A percentile compares a stretch with the other conserved stretches of the same genome.
phyloP scores from a whole-genome alignment of 2,113 vertebrate genomes.

The rabbit (Oryctolagus cuniculus) region DNA sequence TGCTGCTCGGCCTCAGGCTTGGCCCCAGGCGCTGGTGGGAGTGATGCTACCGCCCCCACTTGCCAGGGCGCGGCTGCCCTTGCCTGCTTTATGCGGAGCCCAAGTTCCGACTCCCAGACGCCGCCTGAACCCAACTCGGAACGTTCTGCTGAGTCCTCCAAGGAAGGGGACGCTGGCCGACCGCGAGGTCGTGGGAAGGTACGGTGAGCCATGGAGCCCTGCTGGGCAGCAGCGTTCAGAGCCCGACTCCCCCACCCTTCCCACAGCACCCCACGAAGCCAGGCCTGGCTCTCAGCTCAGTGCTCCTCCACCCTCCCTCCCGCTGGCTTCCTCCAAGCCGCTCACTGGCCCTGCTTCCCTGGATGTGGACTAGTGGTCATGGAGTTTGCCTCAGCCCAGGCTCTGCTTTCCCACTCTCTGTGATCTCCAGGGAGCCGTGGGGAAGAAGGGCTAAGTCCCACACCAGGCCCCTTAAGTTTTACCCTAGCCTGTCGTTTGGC shows the following conservation, averaged over 20 bases:
- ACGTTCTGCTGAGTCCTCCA: neutral
- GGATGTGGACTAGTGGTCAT: no score
- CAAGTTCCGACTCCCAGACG: neutral
- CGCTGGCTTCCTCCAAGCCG: accelerated
- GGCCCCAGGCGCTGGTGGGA: neutral
- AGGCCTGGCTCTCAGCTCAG: neutral
- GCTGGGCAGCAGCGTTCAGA: neutral
- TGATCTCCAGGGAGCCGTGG: neutral
- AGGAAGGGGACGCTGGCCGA: neutral
- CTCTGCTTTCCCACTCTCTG: neutral
- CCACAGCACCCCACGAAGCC: no score
- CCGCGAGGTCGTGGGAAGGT: no score
- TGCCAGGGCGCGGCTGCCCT: neutral
- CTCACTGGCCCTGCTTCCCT: neutral
- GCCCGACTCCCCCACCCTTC: neutral
- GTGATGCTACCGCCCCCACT: no score
- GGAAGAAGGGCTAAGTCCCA: neutral
- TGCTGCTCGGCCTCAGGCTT: neutral
- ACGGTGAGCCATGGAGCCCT: neutral
- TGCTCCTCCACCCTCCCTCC: neutral
- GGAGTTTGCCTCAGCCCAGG: neutral
- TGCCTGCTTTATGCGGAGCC: neutral
- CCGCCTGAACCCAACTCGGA: neutral
- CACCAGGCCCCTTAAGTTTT: neutral
- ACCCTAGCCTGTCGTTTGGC: neutral